A percentile compares a stretch with the other conserved stretches of the same genome.
Conservation (phyloP, 1,140 invertebrate genomes). For the Drosophila pruinosa region DNA sequence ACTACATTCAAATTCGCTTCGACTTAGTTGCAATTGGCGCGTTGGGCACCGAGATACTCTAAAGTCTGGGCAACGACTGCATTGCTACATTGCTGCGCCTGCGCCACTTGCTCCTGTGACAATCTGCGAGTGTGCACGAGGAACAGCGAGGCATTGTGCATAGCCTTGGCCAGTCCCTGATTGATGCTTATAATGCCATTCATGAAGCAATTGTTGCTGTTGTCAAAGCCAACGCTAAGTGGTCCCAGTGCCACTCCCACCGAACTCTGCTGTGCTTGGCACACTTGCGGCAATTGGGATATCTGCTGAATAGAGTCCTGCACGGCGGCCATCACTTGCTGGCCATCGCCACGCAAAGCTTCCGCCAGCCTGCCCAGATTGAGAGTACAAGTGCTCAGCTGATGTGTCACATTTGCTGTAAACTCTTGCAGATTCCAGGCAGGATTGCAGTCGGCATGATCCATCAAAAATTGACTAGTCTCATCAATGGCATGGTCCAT, state of each 20-base stretch:
- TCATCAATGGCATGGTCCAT: slow-evolving; percentile 51
- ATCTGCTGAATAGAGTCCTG: slow-evolving; percentile 56
- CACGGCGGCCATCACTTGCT: slow-evolving; percentile 31
- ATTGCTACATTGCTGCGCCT: slow-evolving; percentile 37
- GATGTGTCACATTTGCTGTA: slow-evolving; percentile 50
- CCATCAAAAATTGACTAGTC: slow-evolving; percentile 48
- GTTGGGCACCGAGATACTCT: slow-evolving; percentile 48
- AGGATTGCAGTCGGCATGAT: slow-evolving; percentile 55
- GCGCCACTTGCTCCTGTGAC: slow-evolving; percentile 42
- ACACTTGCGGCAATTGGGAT: slow-evolving; percentile 38
- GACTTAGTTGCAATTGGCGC: slow-evolving; percentile 49
- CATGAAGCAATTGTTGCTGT: slow-evolving; percentile 51
- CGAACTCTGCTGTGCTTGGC: slow-evolving; percentile 12
- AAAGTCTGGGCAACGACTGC: slow-evolving; percentile 38
- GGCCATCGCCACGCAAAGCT: slow-evolving; percentile 29
- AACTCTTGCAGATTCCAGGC: slow-evolving; percentile 57
- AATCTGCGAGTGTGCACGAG: slow-evolving; percentile 46
- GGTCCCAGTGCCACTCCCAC: slow-evolving; percentile 18
- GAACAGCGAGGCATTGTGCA: slow-evolving; percentile 57
- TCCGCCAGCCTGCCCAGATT: slow-evolving; percentile 15
- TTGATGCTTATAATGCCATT: slow-evolving; percentile 53
- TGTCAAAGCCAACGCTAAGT: slow-evolving; percentile 13
- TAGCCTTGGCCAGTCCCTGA: slow-evolving; percentile 45
- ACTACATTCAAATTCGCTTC: slow-evolving; percentile 2
- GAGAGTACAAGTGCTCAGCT: slow-evolving; percentile 39